Evolutionary conservation across 2,113 vertebrate genomes (phyloP), one percentile per base, ranked within the genome.

Genomic region (Strix uralensis): DNA sequence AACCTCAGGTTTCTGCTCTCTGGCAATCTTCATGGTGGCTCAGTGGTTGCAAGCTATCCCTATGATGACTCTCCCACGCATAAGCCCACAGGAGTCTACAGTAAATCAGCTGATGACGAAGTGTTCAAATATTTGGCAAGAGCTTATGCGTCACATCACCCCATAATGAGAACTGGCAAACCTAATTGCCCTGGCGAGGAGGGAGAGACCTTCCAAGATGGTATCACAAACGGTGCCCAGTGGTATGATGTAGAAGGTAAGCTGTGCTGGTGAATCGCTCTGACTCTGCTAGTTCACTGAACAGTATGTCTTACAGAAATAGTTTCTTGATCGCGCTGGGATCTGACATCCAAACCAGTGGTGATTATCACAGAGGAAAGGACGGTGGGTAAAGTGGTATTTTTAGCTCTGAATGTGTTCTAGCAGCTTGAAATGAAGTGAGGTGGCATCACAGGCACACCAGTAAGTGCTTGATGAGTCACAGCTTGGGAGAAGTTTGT

Each of bases 241-340:
- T 99, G 99, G 99, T 99, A 99, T 18, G 99, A 99, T 2, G 98
- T 99, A 1, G 66, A 98, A 96, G 99, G 99, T 99, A 98, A 95
- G 98, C 11, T 22, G 44, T 49, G 67, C 59, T 61, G 62, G 16
- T 27, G 71, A 12, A 38, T 36, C 2, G 1, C 51, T 29, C 42
- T 55, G 14, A 2, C 55, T 36, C 85, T 81, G 52, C 38, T 58
- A 2, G 5, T 5, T 87, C 47, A 2, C 42, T 13, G 62, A 4
- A 29, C 20, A 7, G 25, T 5, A 13, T 5, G 15, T 34, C 62
- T 58, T 29, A 5, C 2, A 46, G 67, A 80, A 74, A 57, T 4
- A 46, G 47, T 38, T 51, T 29, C 44, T 61, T n/a, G 32, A 22
- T 79, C 19, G 81, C 6, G 1, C n/a, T 66, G 1, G 78, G 49